These are phyloP conservation scores for Alauda arvensis DNA, from an alignment of 2,797 vertebrate species.

Conservation along the genomic window DNA sequence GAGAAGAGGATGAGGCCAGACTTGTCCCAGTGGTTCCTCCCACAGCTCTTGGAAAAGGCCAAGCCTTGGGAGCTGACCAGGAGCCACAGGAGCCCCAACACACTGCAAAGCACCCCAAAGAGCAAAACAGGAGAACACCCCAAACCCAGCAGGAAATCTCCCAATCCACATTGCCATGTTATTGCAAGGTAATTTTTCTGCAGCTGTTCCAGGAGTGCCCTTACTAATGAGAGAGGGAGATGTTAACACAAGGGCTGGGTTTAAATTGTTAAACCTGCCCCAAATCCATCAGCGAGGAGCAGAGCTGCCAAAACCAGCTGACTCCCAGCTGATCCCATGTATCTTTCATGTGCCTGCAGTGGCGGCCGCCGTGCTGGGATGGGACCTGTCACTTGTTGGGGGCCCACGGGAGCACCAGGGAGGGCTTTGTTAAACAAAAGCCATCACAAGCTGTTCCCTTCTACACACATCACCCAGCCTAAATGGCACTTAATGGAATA, in stretches of 20 bases:
- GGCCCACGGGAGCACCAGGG: neutral
- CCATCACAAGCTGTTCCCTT: constrained; percentile 28
- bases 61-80: neutral
- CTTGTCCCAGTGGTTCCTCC: rapidly evolving
- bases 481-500: constrained; percentile 66
- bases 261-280: constrained; percentile 45
- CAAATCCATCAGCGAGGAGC: neutral
- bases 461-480: constrained; percentile 45
- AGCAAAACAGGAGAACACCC: neutral
- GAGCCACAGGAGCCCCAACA: neutral
- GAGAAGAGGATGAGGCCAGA: neutral
- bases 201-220: neutral
- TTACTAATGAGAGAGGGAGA: neutral
- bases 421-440: constrained; percentile 30
- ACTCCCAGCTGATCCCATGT: constrained; percentile 36
- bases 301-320: constrained; percentile 1
- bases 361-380: neutral
- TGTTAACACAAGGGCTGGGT: neutral
- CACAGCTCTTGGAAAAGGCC: neutral
- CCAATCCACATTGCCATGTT: neutral
- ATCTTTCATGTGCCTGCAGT: constrained; percentile 18
- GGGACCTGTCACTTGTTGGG: neutral
- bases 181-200: neutral
- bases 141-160: neutral
- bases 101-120: neutral